Evolutionary conservation across 2,113 vertebrate genomes (phyloP).

Genomic region (Lucifuga dentata): DNA sequence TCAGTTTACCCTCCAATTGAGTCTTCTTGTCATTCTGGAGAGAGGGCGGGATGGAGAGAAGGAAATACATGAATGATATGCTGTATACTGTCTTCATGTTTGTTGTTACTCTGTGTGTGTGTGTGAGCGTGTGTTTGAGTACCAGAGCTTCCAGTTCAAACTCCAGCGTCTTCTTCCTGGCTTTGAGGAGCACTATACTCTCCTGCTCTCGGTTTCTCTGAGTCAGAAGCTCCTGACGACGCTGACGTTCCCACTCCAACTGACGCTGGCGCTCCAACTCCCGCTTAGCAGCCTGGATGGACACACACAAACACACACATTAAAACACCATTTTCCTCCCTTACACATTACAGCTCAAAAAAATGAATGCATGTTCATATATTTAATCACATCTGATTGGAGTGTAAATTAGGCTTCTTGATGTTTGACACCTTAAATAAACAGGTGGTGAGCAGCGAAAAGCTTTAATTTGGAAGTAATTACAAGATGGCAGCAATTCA

Average conservation of each 20-base stretch:
- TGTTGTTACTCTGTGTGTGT: too few relatives aligned
- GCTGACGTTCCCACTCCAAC: constrained; percentile 95
- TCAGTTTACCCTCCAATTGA: constrained; percentile 96
- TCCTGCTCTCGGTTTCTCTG: constrained; percentile 98
- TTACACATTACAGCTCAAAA: not conserved
- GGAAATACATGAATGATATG: too few relatives aligned
- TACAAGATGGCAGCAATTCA: constrained; percentile 16
- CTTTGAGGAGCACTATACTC: constrained; percentile 94
- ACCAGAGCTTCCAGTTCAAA: constrained; percentile 97
- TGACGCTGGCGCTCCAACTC: constrained; percentile 96
- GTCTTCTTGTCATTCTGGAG: constrained; percentile 94
- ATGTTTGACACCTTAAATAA: not conserved
- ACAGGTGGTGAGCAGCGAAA: not conserved
- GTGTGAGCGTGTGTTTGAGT: constrained; percentile 51
- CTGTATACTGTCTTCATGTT: too few relatives aligned
- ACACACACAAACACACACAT: constrained; percentile 25
- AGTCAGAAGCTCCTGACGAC: constrained; percentile 94
- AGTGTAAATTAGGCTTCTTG: not conserved
- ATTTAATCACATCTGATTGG: too few relatives aligned
- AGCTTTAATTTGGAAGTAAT: constrained; percentile 18
- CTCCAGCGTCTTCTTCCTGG: constrained; percentile 97
- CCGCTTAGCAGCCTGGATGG: constrained; percentile 90
- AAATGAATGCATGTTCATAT: too few relatives aligned
- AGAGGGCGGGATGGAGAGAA: not conserved
- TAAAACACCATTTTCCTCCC: not conserved